Conservation (phyloP, 2,797 vertebrate genomes). For the Echiichthys vipera region DNA sequence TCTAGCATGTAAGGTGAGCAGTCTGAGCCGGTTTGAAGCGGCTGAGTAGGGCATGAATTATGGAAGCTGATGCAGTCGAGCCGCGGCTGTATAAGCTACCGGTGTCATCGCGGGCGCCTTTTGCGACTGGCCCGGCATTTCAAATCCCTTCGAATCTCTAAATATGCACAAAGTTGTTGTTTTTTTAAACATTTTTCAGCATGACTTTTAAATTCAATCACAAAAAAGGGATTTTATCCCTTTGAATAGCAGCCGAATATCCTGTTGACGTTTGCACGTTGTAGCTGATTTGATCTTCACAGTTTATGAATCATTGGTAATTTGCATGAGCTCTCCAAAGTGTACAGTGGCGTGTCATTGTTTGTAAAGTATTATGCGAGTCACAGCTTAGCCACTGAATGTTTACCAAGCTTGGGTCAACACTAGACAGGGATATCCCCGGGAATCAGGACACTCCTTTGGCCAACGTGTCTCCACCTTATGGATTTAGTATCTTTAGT, state of each 20-base stretch:
- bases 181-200: conserved; percentile 4
- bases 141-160: conserved; percentile 21
- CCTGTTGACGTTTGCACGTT: conserved; percentile 40
- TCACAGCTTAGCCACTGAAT: conserved; percentile 52
- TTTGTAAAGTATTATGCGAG: conserved; percentile 59
- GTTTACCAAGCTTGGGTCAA: conserved; percentile 65
- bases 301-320: conserved; percentile 35
- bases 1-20: conserved; percentile 66
- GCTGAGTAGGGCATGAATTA: conserved; percentile 72
- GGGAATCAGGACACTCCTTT: conserved; percentile 72
- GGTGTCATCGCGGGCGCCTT: conserved; percentile 28
- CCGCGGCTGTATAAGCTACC: conserved; percentile 30
- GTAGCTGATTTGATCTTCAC: conserved; percentile 18
- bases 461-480: conserved; percentile 65
- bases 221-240: neutral
- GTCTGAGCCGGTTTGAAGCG: conserved; percentile 60
- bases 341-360: conserved; percentile 54
- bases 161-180: neutral
- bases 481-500: conserved; percentile 52
- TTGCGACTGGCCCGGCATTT: conserved; percentile 38
- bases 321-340: conserved; percentile 48
- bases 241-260: conserved; percentile 21
- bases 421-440: conserved; percentile 68
- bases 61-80: conserved; percentile 61
- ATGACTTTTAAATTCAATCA: conserved; percentile 6